Evolutionary conservation across 2,888 invertebrate species (phyloP), one percentile per base, ranked within the genome.

Genomic region (Tachina lurida): DNA sequence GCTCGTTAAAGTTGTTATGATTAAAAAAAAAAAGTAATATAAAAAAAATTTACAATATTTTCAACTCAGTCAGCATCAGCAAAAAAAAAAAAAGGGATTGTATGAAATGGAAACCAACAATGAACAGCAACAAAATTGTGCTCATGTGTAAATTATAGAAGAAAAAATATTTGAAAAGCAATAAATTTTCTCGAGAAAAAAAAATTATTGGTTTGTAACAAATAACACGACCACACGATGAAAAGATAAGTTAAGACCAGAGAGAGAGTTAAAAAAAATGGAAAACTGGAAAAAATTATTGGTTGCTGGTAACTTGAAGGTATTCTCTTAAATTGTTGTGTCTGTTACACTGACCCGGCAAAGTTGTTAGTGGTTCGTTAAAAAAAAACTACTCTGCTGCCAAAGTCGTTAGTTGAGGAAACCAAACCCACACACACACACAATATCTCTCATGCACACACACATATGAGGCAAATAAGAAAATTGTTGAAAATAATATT

Each of bases 401-500:
- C 63, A 47, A 39, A 31, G 62, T 45, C 43, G n/a, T 62, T 62
- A 45, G 70, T 70, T 77, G 22, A 49, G 56, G 39, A 58, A 74
- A 67, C n/a, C 45, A 15, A 2, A 15, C 17, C 31, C 52, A 39
- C 4, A 47, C 4, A 60, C 22, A 13, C 17, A 15, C 8, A 47
- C 31, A 41, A 12, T 22, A 1, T 5, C 13, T 62, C 47, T 60
- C 60, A 31, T 3, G 1, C 17, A 62, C 47, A 73, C 13, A 31
- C 3, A 2, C 13, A 19, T 12, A 19, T 7, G 5, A 12, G 54
- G 15, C 22, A 58, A 39, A 81, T 39, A 60, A 77, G 41, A 58
- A 71, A 77, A 73, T 67, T 86, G 78, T 83, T 83, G 79, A 83
- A 86, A 83, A 86, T 73, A 79, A 83, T 86, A 83, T 86, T 86